Evolutionary conservation across 2,888 invertebrate species (phyloP).

Genomic region (Elmis aenea): DNA sequence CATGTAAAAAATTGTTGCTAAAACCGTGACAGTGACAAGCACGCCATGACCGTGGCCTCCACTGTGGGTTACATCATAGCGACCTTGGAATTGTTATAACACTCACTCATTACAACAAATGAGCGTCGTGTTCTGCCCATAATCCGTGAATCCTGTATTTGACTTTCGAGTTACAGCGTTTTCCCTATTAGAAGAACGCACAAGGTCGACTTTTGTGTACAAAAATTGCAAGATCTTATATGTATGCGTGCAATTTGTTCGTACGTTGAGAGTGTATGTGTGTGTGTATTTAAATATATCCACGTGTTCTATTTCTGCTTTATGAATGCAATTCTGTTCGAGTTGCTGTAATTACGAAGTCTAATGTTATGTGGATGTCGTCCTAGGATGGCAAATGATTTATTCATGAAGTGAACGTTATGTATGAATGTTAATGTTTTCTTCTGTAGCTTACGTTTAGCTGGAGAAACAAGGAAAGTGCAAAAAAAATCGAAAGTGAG

Average conservation of each 20-base stretch:
- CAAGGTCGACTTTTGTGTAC: not conserved
- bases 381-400: no score
- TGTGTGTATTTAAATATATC: slow-evolving; percentile 3
- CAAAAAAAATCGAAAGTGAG: no score
- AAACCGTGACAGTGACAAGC: slow-evolving; percentile 1
- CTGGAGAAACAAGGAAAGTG: no score
- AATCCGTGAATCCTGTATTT: slow-evolving; percentile 28
- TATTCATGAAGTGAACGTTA: no score
- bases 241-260: not conserved
- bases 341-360: no score
- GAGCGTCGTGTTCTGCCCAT: slow-evolving; percentile 24
- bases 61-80: slow-evolving; percentile 21
- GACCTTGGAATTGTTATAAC: slow-evolving; percentile 21
- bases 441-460: no score
- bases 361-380: no score
- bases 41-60: slow-evolving; percentile 23
- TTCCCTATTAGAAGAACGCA: no score
- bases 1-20: not conserved
- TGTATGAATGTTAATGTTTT: no score
- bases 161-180: slow-evolving; percentile 5
- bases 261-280: not conserved
- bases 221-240: not conserved
- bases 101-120: slow-evolving; percentile 25
- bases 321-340: no score
- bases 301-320: slow-evolving; percentile 3